Evolutionary conservation across 2,113 vertebrate species (phyloP).

Genomic region (Saccopteryx leptura): DNA sequence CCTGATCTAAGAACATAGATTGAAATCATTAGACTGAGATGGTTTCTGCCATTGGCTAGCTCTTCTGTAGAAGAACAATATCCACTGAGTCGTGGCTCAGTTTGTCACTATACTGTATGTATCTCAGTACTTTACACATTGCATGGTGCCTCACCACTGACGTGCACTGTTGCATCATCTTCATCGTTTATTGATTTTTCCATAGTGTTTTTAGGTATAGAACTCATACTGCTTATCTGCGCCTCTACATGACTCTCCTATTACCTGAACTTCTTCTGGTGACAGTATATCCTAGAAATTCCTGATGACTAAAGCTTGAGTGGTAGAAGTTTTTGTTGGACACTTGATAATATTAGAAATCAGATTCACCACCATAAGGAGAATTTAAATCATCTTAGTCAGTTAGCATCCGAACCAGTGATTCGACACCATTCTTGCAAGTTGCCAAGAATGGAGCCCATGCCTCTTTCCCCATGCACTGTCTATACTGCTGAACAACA

Average conservation of each 20-base stretch:
- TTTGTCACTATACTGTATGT: background rate
- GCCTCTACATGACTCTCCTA: background rate
- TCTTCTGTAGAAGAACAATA: background rate
- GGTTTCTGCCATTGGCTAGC: background rate
- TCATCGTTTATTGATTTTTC: background rate
- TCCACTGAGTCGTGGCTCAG: background rate
- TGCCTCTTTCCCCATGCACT: rapidly evolving
- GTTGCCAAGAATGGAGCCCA: background rate
- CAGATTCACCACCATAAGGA: background rate
- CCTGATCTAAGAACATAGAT: background rate
- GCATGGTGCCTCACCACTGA: background rate
- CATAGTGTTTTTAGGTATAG: background rate
- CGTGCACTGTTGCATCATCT: background rate
- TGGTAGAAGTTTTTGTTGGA: background rate
- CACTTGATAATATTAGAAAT: constrained; percentile 29
- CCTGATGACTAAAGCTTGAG: background rate
- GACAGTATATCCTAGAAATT: background rate
- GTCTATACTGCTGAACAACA: background rate
- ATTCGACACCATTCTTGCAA: background rate
- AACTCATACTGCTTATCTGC: background rate
- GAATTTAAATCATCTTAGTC: background rate
- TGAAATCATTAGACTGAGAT: background rate
- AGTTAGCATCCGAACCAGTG: background rate
- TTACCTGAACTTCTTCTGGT: background rate
- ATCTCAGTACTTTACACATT: background rate